phyloP scores from a whole-genome alignment of 2,888 invertebrate species.

The Drosophila macrothrix region DNA sequence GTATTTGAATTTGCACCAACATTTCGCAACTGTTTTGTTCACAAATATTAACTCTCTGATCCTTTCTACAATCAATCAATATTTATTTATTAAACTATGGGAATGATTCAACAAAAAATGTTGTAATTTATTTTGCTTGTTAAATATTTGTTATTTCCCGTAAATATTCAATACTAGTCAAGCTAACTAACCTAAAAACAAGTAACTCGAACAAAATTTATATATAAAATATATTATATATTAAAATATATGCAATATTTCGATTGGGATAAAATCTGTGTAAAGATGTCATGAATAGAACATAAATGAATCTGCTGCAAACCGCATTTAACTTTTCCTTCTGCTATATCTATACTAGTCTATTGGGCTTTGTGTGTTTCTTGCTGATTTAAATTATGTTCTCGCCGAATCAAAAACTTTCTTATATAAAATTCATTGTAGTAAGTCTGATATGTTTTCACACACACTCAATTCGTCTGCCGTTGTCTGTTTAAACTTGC shows the following conservation, averaged over 20 bases:
- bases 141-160: neutral
- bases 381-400: conserved; percentile 16
- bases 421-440: conserved; percentile 12
- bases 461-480: conserved; percentile 5
- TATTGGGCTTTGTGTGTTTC: neutral
- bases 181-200: neutral
- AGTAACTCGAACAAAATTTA: too few species aligned
- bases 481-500: neutral
- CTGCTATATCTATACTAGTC: neutral
- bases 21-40: neutral
- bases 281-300: neutral
- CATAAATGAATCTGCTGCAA: neutral
- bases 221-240: neutral
- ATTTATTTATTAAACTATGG: neutral
- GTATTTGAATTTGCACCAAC: neutral
- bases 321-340: neutral
- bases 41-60: neutral
- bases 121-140: neutral
- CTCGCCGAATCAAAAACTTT: conserved; percentile 1
- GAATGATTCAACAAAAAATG: neutral
- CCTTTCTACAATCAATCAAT: neutral
- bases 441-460: neutral
- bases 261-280: neutral
- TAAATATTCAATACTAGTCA: neutral
- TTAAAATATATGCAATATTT: neutral